Evolutionary conservation across 1,140 invertebrate species (phyloP).

Genomic region (Zaprionus kolodkinae): DNA sequence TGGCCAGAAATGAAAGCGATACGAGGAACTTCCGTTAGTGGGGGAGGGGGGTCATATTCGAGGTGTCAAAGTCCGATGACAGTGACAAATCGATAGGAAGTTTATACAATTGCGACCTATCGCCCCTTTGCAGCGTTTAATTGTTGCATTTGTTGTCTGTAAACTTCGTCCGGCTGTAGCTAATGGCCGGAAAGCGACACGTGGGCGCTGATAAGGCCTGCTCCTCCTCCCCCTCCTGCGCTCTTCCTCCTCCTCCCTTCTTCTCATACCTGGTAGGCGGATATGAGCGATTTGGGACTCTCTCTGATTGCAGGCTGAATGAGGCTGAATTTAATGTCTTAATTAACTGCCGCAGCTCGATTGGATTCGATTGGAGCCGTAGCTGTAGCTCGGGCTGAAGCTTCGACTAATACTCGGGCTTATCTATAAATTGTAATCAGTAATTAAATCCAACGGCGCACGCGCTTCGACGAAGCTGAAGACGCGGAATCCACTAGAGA

Average conservation of each 20-base stretch:
- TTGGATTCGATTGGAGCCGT: slow-evolving; percentile 4
- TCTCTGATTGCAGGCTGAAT: slow-evolving; percentile 50
- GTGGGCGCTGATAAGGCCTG: slow-evolving; percentile 73
- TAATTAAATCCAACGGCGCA: slow-evolving; percentile 74
- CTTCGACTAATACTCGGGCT: slow-evolving; percentile 11
- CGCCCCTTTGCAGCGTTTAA: slow-evolving; percentile 33
- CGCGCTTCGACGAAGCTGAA: slow-evolving; percentile 46
- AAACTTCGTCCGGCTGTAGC: slow-evolving; percentile 36
- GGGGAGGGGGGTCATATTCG: no score
- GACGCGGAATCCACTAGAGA: slow-evolving; percentile 12
- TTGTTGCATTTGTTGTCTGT: slow-evolving; percentile 49
- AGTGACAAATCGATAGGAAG: slow-evolving; percentile 58
- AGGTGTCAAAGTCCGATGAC: slow-evolving; percentile 45
- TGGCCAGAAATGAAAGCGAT: slow-evolving; percentile 66
- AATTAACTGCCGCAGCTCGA: slow-evolving; percentile 69
- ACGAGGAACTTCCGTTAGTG: slow-evolving; percentile 64
- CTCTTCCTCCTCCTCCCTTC: neutral
- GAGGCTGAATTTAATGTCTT: slow-evolving; percentile 78
- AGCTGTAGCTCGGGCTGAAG: neutral
- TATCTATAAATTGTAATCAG: slow-evolving; percentile 83
- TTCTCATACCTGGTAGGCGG: slow-evolving; percentile 41
- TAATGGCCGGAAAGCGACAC: slow-evolving; percentile 78
- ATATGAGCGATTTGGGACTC: slow-evolving; percentile 72
- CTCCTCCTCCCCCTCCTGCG: neutral
- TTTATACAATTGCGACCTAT: slow-evolving; percentile 6